Conservation (phyloP, 37 sponge, comb jelly and placozoan genomes). For the Spongilla lacustris region DNA sequence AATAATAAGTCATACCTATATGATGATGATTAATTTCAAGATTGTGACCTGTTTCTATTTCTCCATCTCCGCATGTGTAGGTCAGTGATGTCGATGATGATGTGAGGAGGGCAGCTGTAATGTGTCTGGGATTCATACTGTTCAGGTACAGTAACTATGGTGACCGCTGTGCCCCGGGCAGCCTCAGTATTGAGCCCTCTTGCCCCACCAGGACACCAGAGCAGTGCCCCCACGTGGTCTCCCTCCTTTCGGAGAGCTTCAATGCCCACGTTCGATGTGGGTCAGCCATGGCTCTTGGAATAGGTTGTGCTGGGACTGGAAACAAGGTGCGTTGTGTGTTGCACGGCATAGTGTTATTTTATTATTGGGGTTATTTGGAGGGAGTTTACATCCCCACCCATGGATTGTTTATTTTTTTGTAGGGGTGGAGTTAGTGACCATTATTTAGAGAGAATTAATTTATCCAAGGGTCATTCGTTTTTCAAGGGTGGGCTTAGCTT, state of each 20-base stretch:
- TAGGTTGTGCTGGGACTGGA: conserved; percentile 96
- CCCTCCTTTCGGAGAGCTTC: conserved; percentile 96
- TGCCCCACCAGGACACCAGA: conserved; percentile 68
- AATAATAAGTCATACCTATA: background rate
- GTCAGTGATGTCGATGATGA: conserved; percentile 96
- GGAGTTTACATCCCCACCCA: background rate
- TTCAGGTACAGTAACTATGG: conserved; percentile 64
- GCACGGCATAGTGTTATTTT: too few relatives aligned
- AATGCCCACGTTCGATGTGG: conserved; percentile 98
- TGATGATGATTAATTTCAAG: background rate
- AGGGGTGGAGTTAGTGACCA: background rate
- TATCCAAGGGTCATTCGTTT: background rate
- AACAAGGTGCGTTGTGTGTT: conserved; percentile 70
- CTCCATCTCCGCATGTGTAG: conserved; percentile 14
- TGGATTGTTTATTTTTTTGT: background rate
- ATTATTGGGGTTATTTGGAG: too few relatives aligned
- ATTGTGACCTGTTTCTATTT: too few relatives aligned
- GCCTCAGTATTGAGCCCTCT: background rate
- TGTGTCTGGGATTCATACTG: conserved; percentile 89
- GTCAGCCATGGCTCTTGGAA: conserved; percentile 95
- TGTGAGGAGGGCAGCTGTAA: conserved; percentile 95
- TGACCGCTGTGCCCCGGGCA: background rate
- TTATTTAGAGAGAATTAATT: background rate
- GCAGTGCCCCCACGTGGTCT: conserved; percentile 96
- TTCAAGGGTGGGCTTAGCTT: background rate